phyloP scores from a whole-genome alignment of 2,888 invertebrate species.

The Diplolepis rosae region DNA sequence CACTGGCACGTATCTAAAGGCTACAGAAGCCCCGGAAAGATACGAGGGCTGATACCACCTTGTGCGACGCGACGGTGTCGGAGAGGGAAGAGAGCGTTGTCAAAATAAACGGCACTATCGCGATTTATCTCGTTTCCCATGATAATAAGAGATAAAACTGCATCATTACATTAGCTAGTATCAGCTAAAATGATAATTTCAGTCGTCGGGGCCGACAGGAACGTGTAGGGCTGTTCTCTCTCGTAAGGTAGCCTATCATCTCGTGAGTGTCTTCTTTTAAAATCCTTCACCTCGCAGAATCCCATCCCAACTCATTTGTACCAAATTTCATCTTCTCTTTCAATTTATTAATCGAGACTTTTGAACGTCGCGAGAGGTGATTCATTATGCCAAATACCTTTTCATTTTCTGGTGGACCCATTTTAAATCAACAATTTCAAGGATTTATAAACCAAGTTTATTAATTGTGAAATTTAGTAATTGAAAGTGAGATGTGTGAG shows the following conservation, averaged over 20 bases:
- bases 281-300: too few species aligned
- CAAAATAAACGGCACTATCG: slow-evolving; percentile 74
- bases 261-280: slow-evolving; percentile 5
- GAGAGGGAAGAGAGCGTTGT: slow-evolving; percentile 65
- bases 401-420: background rate
- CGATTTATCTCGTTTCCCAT: slow-evolving; percentile 75
- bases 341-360: background rate
- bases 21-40: slow-evolving; percentile 47
- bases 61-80: slow-evolving; percentile 42
- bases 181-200: slow-evolving; percentile 74
- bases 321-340: background rate
- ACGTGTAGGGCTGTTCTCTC: slow-evolving; percentile 64
- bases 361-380: too few species aligned
- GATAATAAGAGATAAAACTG: slow-evolving; percentile 75
- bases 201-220: slow-evolving; percentile 70
- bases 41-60: slow-evolving; percentile 56
- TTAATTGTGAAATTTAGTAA: background rate
- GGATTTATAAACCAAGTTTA: too few species aligned
- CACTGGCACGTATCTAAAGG: slow-evolving; percentile 32
- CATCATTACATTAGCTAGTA: slow-evolving; percentile 74
- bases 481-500: background rate
- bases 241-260: background rate
- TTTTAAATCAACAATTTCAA: background rate
- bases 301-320: background rate
- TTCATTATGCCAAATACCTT: too few species aligned